phyloP scores from a whole-genome alignment of 1,140 invertebrate species.

The Neomicropteryx cornuta region DNA sequence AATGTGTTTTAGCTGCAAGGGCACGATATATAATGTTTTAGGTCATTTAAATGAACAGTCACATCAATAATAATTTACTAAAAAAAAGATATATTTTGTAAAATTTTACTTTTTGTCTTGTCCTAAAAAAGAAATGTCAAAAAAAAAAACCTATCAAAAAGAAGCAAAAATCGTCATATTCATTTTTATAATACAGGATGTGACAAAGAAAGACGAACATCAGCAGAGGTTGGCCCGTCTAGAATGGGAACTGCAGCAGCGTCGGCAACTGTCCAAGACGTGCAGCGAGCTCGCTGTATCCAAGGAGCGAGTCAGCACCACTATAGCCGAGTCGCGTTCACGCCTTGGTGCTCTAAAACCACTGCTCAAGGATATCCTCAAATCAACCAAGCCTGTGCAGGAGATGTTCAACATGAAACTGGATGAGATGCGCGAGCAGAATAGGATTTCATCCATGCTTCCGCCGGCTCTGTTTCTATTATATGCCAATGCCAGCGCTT shows the following conservation, averaged over 20 bases:
- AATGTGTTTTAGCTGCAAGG: too few relatives aligned
- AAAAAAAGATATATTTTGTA: too few relatives aligned
- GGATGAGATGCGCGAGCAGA: slow-evolving; percentile 63
- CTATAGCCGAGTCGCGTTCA: slow-evolving; percentile 70
- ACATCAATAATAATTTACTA: too few relatives aligned
- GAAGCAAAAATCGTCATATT: too few relatives aligned
- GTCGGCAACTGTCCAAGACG: slow-evolving; percentile 68
- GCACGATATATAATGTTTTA: too few relatives aligned
- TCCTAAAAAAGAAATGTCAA: too few relatives aligned
- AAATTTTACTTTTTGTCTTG: too few relatives aligned
- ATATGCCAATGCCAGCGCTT: slow-evolving; percentile 77
- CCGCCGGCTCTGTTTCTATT: slow-evolving; percentile 79
- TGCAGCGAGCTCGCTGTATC: slow-evolving; percentile 64
- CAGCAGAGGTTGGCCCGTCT: slow-evolving; percentile 73
- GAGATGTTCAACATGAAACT: slow-evolving; percentile 76
- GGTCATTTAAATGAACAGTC: too few relatives aligned
- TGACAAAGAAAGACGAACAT: slow-evolving; percentile 61
- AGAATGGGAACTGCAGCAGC: slow-evolving; percentile 85
- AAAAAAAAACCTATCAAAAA: too few relatives aligned
- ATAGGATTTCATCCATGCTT: slow-evolving; percentile 57
- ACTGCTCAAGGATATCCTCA: slow-evolving; percentile 49
- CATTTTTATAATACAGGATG: too few relatives aligned
- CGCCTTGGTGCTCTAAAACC: slow-evolving; percentile 74
- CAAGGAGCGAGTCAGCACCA: slow-evolving; percentile 63
- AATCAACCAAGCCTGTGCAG: slow-evolving; percentile 81